Percentiles rank a stretch among this genome's conserved stretches.
These are phyloP conservation scores for Sardina pilchardus DNA, from an alignment of 2,113 vertebrate genomes.

Conservation along the genomic window DNA sequence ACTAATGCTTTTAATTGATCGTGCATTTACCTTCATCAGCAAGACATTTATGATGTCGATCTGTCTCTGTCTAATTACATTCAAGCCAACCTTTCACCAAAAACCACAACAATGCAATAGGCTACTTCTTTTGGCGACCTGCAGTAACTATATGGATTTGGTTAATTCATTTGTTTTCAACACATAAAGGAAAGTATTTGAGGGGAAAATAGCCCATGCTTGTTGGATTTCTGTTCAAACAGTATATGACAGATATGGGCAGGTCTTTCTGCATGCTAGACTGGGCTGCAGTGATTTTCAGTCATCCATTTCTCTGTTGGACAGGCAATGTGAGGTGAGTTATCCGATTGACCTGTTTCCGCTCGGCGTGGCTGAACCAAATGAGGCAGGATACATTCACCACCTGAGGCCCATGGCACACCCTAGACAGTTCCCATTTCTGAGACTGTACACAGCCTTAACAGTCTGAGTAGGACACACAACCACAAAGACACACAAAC, in stretches of 20 bases:
- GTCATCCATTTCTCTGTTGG: background rate
- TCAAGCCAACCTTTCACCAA: background rate
- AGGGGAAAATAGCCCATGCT: background rate
- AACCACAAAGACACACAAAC: background rate
- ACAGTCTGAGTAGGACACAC: background rate
- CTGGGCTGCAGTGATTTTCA: background rate
- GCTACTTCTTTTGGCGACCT: background rate
- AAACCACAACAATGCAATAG: background rate
- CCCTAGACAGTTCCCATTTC: background rate
- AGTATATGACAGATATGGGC: background rate
- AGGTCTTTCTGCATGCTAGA: background rate
- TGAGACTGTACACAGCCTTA: background rate
- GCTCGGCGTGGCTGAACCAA: background rate
- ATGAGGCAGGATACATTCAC: slow-evolving; percentile 15
- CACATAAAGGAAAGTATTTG: background rate
- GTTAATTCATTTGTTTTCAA: background rate
- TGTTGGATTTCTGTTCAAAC: slow-evolving; percentile 4
- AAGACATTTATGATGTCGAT: background rate
- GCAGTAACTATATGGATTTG: background rate
- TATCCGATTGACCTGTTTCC: slow-evolving; percentile 32
- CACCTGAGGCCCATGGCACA: slow-evolving; percentile 25
- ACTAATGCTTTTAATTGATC: background rate
- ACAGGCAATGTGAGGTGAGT: slow-evolving; percentile 16
- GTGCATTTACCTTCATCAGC: background rate
- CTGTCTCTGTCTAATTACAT: background rate